A percentile compares a stretch with the other conserved stretches of the same genome.
Evolutionary conservation across 2,113 vertebrate species (phyloP).

Genomic region (Eidolon helvum): DNA sequence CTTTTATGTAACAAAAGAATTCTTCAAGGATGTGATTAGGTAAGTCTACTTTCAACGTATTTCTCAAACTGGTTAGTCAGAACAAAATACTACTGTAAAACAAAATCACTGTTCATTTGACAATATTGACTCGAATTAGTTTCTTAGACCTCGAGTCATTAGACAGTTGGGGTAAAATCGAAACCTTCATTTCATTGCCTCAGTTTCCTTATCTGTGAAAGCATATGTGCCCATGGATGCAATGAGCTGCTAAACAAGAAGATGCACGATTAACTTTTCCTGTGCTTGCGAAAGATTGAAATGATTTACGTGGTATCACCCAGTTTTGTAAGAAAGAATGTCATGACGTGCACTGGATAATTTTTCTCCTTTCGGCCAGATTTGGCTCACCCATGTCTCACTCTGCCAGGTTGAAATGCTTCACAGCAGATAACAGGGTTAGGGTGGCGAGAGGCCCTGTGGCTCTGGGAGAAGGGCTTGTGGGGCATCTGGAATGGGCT

Average conservation of each 20-base stretch:
- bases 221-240: not conserved
- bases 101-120: not conserved
- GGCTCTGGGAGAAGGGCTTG: not conserved
- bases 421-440: not conserved
- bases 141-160: not conserved
- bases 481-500: not conserved
- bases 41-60: not conserved
- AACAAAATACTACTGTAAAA: not conserved
- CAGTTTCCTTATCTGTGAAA: not conserved
- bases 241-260: not conserved
- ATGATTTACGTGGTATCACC: not conserved
- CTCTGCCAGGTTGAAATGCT: not conserved
- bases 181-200: not conserved
- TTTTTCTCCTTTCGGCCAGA: not conserved
- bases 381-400: not conserved
- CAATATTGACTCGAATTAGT: not conserved
- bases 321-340: not conserved
- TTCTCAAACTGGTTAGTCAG: not conserved
- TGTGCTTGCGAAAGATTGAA: not conserved
- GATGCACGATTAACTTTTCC: not conserved
- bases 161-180: not conserved
- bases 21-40: not conserved
- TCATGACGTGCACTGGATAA: not conserved
- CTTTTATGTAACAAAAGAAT: constrained; percentile 1
- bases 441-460: not conserved